Evolutionary conservation across 1,140 invertebrate genomes (phyloP), one percentile per base, ranked within the genome.

Genomic region (Hylaeus anthracinus): DNA sequence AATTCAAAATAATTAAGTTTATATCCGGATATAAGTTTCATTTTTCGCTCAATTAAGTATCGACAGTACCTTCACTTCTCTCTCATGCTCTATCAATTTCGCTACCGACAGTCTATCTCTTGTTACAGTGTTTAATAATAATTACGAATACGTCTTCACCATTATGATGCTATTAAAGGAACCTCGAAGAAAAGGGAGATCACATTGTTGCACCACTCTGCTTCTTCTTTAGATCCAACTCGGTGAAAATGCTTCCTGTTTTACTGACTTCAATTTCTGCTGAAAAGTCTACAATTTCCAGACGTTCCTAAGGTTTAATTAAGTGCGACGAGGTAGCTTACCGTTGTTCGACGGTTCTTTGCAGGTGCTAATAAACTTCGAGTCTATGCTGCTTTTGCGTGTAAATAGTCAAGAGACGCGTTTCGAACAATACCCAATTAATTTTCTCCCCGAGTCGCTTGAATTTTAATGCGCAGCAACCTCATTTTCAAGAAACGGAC

Each of bases 241-340:
- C 6, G n/a, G 3, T 12, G n/a, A 1, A 1, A 26, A 1, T 67
- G 65, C 53, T n/a, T 67, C 43, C 45, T 12, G 45, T 51, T n/a
- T 3, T n/a, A 9, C n/a, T 9, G 45, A 2, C 65, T 67, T 67
- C 51, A 67, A 67, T 53, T 67, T 39, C 65, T 0, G 48, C n/a
- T 51, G 45, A 53, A 67, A 51, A 51, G n/a, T 45, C 43, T 48
- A 45, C 53, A 67, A 67, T 67, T 67, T 67, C n/a, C 65, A 45
- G 65, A 12, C 45, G 65, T 51, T 67, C 5, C 45, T 8, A 26
- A 37, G 65, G 45, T 67, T 67, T 67, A 67, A 67, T 67, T 67
- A 67, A 67, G 65, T 53, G 65, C 9, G 45, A 67, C 65, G 65
- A 14, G 45, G 43, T 3, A 26, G 45, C 43, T 66, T 51, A 67